Evolutionary conservation across 1,140 invertebrate genomes (phyloP).

Genomic region (Drosophila azteca): DNA sequence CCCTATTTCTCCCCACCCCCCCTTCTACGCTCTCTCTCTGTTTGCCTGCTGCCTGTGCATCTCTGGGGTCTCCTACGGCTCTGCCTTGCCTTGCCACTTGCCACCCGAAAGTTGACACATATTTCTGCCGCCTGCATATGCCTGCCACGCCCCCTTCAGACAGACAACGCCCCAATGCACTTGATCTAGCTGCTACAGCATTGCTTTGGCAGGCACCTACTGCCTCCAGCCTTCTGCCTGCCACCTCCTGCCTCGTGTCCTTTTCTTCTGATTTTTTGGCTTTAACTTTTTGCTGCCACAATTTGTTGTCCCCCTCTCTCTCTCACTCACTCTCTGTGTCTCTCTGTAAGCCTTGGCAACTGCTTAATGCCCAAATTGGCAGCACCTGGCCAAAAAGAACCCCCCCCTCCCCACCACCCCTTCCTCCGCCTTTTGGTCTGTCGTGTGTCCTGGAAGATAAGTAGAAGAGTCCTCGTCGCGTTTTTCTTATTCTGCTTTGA

Average conservation of each 20-base stretch:
- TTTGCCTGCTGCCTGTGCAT: neutral
- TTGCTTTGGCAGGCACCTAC: constrained; percentile 57
- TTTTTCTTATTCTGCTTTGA: constrained; percentile 46
- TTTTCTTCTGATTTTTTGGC: constrained; percentile 35
- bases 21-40: constrained; percentile 13
- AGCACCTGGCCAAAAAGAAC: constrained; percentile 67
- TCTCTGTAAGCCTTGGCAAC: constrained; percentile 41
- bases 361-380: constrained; percentile 76
- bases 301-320: constrained; percentile 50
- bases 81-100: constrained; percentile 1
- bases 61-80: neutral
- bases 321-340: too few species aligned
- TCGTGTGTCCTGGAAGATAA: constrained; percentile 64
- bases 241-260: constrained; percentile 18
- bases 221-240: neutral
- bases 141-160: constrained; percentile 53
- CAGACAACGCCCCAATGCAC: constrained; percentile 51
- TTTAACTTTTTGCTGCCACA: constrained; percentile 68
- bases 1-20: constrained; percentile 49
- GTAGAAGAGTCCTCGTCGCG: constrained; percentile 49
- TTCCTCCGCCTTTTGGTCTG: constrained; percentile 46
- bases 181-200: constrained; percentile 50
- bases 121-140: constrained; percentile 67
- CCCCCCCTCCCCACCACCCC: too few species aligned
- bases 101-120: constrained; percentile 74